Conservation (phyloP, 2,888 invertebrate genomes). For the Epistrophe eligans region DNA sequence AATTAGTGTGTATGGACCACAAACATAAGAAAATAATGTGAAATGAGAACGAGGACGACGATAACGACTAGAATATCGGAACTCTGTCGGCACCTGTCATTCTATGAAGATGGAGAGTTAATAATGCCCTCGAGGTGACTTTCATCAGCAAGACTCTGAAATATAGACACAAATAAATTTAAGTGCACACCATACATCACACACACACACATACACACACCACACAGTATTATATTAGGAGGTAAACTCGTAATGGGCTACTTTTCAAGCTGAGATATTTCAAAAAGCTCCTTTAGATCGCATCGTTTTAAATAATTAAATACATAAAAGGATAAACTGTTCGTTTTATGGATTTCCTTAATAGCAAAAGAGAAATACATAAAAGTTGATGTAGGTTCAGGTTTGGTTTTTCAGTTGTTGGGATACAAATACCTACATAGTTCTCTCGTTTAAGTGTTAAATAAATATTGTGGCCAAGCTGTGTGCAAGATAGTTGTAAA, state of each 20-base stretch:
- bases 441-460: constrained; percentile 22
- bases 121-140: constrained; percentile 55
- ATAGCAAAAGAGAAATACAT: neutral
- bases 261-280: constrained; percentile 38
- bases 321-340: constrained; percentile 62
- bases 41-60: neutral
- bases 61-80: constrained; percentile 18
- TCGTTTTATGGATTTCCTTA: constrained; percentile 13
- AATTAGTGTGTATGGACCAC: constrained; percentile 49
- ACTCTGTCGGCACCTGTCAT: constrained; percentile 47
- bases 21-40: constrained; percentile 13
- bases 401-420: neutral
- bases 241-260: constrained; percentile 1
- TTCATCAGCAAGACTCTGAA: constrained; percentile 32
- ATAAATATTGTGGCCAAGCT: constrained; percentile 39
- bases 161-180: constrained; percentile 37
- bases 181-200: constrained; percentile 7
- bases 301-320: constrained; percentile 70
- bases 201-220: neutral
- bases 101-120: constrained; percentile 30
- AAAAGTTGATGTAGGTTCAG: constrained; percentile 17
- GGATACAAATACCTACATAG: neutral
- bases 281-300: constrained; percentile 23
- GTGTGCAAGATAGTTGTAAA: constrained; percentile 32
- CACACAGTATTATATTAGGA: neutral